Evolutionary conservation across 2,888 invertebrate species (phyloP), one percentile per base, ranked within the genome.

Genomic region (Agriopis leucophaearia): DNA sequence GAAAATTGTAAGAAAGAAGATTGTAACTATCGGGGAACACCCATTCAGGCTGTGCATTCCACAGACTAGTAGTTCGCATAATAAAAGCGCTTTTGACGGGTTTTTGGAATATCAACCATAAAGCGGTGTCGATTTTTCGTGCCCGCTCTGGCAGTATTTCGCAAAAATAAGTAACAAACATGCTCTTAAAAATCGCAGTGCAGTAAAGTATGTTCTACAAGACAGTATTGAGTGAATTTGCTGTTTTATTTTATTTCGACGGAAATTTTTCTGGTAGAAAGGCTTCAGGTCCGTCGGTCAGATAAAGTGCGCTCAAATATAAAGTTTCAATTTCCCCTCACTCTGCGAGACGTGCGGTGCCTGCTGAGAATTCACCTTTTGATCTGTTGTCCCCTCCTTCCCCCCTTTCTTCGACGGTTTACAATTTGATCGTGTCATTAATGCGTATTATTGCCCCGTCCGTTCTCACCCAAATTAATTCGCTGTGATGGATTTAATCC

Each of bases 251-350:
- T 90, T 88, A 89, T 88, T 88, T 85, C 83, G 77, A 81, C 80
- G 83, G 79, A 84, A 83, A 85, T 88, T 88, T 90, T 89, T 88
- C 87, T 82, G 83, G 80, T 76, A 81, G 85, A 85, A 79, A 81
- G 81, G 81, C 80, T 83, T 79, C 82, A 85, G 86, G 87, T 87
- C 84, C 83, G 78, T 84, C 82, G 88, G 88, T 89, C 88, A 90
- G 87, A 90, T 89, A 87, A 88, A 90, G 88, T 89, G 88, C 85
- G 87, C 87, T 91, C 87, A 90, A 90, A 92, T 90, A 92, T 91
- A 92, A 91, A 92, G 91, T 91, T 92, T 92, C 91, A 91, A 92
- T 93, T 92, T 89, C 85, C 85, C 79, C 65, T 78, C 83, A 78
- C 83, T 81, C 83, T 80, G 81, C 71, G 77, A 81, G 80, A 87